phyloP scores from a whole-genome alignment of 1,140 invertebrate genomes.

The Leguminivora glycinivorella region DNA sequence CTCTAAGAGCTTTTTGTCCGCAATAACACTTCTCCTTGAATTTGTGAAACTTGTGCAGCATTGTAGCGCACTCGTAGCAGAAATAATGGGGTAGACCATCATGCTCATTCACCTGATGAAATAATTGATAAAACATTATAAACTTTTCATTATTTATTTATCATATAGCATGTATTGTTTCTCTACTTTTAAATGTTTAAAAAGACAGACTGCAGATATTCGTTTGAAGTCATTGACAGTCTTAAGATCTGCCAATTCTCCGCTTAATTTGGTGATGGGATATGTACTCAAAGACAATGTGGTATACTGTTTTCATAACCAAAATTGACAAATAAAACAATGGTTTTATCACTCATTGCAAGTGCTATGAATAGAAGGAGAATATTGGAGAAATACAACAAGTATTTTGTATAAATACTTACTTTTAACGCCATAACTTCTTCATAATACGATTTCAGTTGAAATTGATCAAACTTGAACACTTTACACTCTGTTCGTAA shows the following conservation, averaged over 20 bases:
- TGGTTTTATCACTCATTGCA: neutral
- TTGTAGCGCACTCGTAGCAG: constrained; percentile 63
- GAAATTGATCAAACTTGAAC: constrained; percentile 54
- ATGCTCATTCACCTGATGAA: constrained; percentile 43
- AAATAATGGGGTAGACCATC: constrained; percentile 59
- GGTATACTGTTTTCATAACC: neutral
- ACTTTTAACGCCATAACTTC: constrained; percentile 62
- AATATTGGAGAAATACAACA: neutral
- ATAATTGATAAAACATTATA: too few relatives aligned
- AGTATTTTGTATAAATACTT: constrained; percentile 41
- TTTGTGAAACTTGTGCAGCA: constrained; percentile 64
- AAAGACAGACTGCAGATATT: too few relatives aligned
- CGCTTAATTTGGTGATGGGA: too few relatives aligned
- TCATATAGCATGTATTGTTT: too few relatives aligned
- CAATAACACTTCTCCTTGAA: constrained; percentile 66
- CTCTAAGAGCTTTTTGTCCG: constrained; percentile 51
- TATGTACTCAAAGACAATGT: neutral
- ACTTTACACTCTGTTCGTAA: constrained; percentile 55
- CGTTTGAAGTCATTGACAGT: too few relatives aligned
- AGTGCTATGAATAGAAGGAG: neutral
- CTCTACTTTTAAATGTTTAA: too few relatives aligned
- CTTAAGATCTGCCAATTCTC: too few relatives aligned
- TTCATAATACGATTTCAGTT: constrained; percentile 64
- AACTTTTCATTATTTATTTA: too few relatives aligned
- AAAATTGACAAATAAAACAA: neutral